Evolutionary conservation across 2,888 invertebrate species (phyloP), one percentile per base, ranked within the genome.

Genomic region (Patella pellucida): DNA sequence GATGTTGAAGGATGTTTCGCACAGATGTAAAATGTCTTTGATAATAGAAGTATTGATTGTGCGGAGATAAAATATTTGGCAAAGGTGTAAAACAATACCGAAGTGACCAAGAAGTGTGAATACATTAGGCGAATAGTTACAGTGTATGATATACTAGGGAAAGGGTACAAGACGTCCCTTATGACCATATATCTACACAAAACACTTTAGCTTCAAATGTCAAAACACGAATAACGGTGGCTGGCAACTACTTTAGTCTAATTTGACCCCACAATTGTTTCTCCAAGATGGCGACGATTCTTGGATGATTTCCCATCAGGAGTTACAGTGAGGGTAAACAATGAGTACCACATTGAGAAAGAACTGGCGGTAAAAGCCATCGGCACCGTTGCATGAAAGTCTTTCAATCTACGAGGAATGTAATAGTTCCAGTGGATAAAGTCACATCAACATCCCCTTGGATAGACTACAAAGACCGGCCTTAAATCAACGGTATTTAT

Each of bases 221-320:
- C 62, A 62, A 62, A 62, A 9, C 19, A 11, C 14, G 62, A 62
- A 23, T 15, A 62, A 23, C 12, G 19, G 12, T 62, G 62, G 11
- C 19, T 62, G 23, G 14, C 19, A 19, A 23, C 23, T 23, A n/a
- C 23, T 62, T 62, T 62, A 23, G 23, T 19, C 62, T 62, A 19
- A 62, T 62, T 62, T 62, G 23, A 62, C 62, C 62, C 23, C 62
- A 62, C 19, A 19, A 23, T 23, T 23, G 7, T 23, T 19, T 23
- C 19, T 23, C 23, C 23, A 62, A 62, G 3, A 62, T 23, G 19
- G 23, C 9, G 23, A 62, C 23, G 62, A 62, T 12, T 19, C 23
- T 19, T 62, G 19, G 62, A 62, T 62, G 62, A 23, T 62, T 62
- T 62, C 62, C 62, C 62, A 62, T 62, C 62, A 62, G 62, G 62